Evolutionary conservation across 2,113 vertebrate species (phyloP), one percentile per base, ranked within the genome.

Genomic region (Meriones unguiculatus): DNA sequence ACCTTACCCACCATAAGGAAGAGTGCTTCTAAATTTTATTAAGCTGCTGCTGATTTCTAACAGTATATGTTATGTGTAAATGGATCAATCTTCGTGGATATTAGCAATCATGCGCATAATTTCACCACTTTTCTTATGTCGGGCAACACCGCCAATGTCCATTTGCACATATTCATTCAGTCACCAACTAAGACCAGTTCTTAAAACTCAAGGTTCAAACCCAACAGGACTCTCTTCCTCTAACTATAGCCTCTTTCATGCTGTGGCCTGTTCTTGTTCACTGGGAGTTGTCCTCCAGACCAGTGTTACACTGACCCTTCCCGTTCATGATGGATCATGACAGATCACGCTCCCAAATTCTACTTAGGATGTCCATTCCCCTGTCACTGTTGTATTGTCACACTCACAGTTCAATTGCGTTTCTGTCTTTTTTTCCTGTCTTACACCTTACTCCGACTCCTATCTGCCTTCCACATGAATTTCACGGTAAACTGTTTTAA

Each of bases 401-500:
- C 57, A 14, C 28, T 25, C 25, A 46, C 1, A 64, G 13, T 41
- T 76, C 87, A 57, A 11, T 15, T 52, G 17, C 4, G 69, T 78
- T 57, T 95, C 80, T 6, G 64, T 77, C 22, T 3, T 38, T 81
- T 35, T 81, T 46, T 81, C 25, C 62, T 24, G 20, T 54, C 28
- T 86, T 20, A 50, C 20, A 18, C 54, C 50, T 92, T 91, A 8
- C 9, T 50, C 12, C 50, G 80, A 12, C 2, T 90, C 54, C 59
- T 80, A 46, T 69, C 25, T 78, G 4, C 67, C 52, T 90, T 92
- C 65, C 50, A 76, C 30, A 62, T 0, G 7, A 88, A 76, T 92
- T 89, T 87, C 67, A 96, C 1, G 54, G 65, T 73, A 75, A 92
- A 84, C 11, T 35, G 20, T 89, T 92, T 12, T 70, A 87, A 87